phyloP scores from a whole-genome alignment of 2,888 invertebrate genomes.

The Apamea sordens region DNA sequence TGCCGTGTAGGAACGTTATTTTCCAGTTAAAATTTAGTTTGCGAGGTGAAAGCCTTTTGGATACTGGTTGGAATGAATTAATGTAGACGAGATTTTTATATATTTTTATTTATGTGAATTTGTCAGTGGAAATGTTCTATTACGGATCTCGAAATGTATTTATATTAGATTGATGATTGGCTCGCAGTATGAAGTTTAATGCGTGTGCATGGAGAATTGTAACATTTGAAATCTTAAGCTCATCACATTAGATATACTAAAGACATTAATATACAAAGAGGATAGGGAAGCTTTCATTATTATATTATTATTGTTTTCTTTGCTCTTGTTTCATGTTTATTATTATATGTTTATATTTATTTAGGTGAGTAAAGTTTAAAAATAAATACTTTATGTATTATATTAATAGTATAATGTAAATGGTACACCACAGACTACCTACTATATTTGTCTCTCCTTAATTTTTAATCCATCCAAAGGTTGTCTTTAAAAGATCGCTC shows the following conservation, averaged over 20 bases:
- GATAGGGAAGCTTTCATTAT: neutral
- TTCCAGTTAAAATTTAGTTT: constrained; percentile 67
- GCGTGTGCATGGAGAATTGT: neutral
- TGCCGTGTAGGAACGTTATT: constrained; percentile 70
- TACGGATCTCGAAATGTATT: neutral
- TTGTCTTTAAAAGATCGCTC: too few species aligned
- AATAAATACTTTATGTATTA: too few species aligned
- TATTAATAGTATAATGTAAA: too few species aligned
- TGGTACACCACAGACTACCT: too few species aligned
- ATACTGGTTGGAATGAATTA: constrained; percentile 56
- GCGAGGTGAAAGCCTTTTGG: constrained; percentile 59
- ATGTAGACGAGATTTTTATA: constrained; percentile 7
- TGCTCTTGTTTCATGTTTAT: too few species aligned
- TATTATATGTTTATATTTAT: too few species aligned
- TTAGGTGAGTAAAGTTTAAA: too few species aligned
- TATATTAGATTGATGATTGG: neutral
- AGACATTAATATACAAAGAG: neutral
- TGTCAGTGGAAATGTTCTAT: neutral
- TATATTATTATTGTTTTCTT: too few species aligned
- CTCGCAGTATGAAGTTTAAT: neutral
- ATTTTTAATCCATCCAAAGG: too few species aligned
- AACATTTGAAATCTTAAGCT: neutral
- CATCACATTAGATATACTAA: neutral
- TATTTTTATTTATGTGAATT: neutral
- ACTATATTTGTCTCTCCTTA: too few species aligned